These are phyloP conservation scores for Alligator sinensis DNA, from an alignment of 2,113 vertebrate genomes.

Conservation along the genomic window DNA sequence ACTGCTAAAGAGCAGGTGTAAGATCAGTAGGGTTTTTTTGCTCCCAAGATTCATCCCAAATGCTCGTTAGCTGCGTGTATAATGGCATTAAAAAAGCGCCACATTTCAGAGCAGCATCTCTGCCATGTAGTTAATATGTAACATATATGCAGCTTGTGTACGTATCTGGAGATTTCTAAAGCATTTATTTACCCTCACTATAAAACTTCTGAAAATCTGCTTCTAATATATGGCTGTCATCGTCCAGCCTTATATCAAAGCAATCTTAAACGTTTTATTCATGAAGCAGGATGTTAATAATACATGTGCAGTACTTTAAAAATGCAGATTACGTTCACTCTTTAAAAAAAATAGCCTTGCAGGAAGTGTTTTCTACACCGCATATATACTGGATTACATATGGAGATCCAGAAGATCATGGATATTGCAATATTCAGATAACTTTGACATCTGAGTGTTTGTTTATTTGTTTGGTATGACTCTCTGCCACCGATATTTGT, in stretches of 20 bases:
- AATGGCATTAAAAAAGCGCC: constrained; percentile 46
- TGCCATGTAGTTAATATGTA: not conserved
- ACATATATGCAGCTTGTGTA: not conserved
- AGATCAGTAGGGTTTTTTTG: constrained; percentile 71
- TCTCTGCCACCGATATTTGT: not conserved
- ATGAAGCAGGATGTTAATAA: not conserved
- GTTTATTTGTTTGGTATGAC: not conserved
- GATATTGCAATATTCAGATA: not conserved
- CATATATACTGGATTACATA: not conserved
- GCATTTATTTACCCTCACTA: not conserved
- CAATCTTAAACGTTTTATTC: not conserved
- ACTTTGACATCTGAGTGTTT: not conserved
- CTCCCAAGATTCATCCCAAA: constrained; percentile 63
- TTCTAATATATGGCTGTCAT: not conserved
- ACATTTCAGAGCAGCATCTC: constrained; percentile 39
- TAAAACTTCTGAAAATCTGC: not conserved
- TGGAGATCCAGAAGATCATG: not conserved
- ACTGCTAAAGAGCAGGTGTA: constrained; percentile 85
- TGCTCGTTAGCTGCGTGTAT: constrained; percentile 57
- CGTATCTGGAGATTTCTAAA: constrained; percentile 35
- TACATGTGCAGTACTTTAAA: not conserved
- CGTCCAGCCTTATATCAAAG: not conserved
- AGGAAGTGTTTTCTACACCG: not conserved
- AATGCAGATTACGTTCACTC: not conserved
- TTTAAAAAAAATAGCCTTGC: not conserved